These are phyloP conservation scores for Phrynosoma blainvillii DNA, from an alignment of 2,113 vertebrate genomes.

Conservation along the genomic window DNA sequence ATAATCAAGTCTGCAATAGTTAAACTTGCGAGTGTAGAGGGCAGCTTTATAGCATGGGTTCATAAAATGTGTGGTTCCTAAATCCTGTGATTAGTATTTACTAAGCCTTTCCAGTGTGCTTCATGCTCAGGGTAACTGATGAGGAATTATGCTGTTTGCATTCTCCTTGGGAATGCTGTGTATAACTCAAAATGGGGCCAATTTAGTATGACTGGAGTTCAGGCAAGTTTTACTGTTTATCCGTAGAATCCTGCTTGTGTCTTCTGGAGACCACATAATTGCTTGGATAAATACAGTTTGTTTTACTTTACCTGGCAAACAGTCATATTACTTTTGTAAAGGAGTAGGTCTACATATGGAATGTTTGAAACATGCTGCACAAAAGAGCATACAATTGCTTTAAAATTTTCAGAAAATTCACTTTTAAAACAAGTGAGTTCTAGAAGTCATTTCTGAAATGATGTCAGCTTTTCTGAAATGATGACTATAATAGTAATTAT, in stretches of 20 bases:
- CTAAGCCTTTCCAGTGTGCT: no score
- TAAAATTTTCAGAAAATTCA: background rate
- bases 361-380: background rate
- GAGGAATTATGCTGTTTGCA: no score
- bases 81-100: no score
- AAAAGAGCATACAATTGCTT: background rate
- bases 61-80: no score
- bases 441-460: background rate
- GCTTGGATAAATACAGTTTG: slow-evolving; percentile 22
- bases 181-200: background rate
- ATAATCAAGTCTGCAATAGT: no score
- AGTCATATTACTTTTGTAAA: background rate
- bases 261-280: slow-evolving; percentile 9
- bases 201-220: background rate
- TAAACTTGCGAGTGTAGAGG: no score
- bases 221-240: background rate
- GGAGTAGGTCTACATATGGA: background rate
- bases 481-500: slow-evolving; percentile 13
- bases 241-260: background rate
- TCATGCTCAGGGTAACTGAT: no score
- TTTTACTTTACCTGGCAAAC: background rate
- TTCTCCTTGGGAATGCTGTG: no score
- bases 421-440: background rate
- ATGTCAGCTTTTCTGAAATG: background rate
- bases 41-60: no score